Evolutionary conservation across 2,888 invertebrate genomes (phyloP), one percentile per base, ranked within the genome.

Genomic region (Loripinus fragilis): DNA sequence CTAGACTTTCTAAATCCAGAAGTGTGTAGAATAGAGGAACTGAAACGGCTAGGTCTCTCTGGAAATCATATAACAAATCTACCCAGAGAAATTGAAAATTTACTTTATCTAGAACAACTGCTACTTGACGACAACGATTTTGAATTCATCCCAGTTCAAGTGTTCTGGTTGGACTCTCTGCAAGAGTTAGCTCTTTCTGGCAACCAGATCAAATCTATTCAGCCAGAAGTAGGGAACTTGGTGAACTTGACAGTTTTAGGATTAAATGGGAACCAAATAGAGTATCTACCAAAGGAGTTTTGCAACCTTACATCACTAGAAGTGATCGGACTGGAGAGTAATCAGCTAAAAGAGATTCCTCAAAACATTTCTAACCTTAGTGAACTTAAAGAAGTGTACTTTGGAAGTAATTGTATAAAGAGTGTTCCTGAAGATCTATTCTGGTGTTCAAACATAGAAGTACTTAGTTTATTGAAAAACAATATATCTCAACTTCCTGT

Each of bases 51-150:
- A 1, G 89, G 88, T 25, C 74, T 93, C 48, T 87, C 90, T 7
- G 92, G 92, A n/a, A 93, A 93, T 79, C 87, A 86, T 64, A 87
- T 93, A 50, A 89, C 89, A 52, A 91, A 90, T 76, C 80, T 93
- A 55, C 92, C 93, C 23, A 82, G 89, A 20, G 90, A 91, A 50
- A 83, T 92, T 8, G 91, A 91, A 72, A 90, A 91, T 74, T 79
- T 92, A 52, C 72, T 85, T 0, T 85, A 79, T 28, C 79, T 93
- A 10, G 86, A 90, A 55, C 88, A 92, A 45, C 86, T 93, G 8
- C 75, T 89, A 10, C 75, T 92, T 28, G 91, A 90, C 70, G 90
- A 92, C 76, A 92, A 92, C 72, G 89, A 91, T 69, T 91, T 92
- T 77, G 91, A 91, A 64, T 91, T 91, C 48, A 87, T 93, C 25